These are phyloP conservation scores for Nasonia longicornis DNA, from an alignment of 1,140 invertebrate genomes.

Conservation along the genomic window DNA sequence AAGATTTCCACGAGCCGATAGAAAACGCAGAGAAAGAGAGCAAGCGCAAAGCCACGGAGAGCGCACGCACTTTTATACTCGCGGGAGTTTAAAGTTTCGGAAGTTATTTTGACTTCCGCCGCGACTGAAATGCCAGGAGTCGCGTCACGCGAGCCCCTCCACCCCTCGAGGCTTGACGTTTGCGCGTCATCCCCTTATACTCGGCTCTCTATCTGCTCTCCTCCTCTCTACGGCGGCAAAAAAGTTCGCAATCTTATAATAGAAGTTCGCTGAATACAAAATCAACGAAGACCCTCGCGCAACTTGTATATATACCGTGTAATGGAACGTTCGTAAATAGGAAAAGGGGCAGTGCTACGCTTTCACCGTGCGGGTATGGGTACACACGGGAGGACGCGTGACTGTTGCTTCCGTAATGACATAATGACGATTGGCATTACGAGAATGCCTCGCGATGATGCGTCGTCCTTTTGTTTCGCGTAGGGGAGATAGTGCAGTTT, in stretches of 20 bases:
- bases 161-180: slow-evolving; percentile 55
- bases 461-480: too few species aligned
- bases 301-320: slow-evolving; percentile 53
- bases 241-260: slow-evolving; percentile 62
- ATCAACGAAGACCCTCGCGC: slow-evolving; percentile 55
- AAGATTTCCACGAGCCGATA: slow-evolving; percentile 40
- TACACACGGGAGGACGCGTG: too few species aligned
- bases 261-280: slow-evolving; percentile 63
- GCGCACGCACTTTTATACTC: slow-evolving; percentile 57
- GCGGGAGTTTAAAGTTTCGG: slow-evolving; percentile 61
- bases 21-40: slow-evolving; percentile 15
- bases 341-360: background rate
- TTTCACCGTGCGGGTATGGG: background rate
- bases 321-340: slow-evolving; percentile 51
- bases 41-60: background rate
- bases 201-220: slow-evolving; percentile 29
- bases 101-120: slow-evolving; percentile 64
- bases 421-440: background rate
- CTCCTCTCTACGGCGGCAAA: slow-evolving; percentile 50
- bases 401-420: background rate
- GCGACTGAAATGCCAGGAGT: slow-evolving; percentile 41
- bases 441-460: background rate
- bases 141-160: slow-evolving; percentile 29
- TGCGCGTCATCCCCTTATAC: slow-evolving; percentile 50
- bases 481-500: background rate